Evolutionary conservation across 2,888 invertebrate genomes (phyloP).

Genomic region (Eumerus sabulonum): DNA sequence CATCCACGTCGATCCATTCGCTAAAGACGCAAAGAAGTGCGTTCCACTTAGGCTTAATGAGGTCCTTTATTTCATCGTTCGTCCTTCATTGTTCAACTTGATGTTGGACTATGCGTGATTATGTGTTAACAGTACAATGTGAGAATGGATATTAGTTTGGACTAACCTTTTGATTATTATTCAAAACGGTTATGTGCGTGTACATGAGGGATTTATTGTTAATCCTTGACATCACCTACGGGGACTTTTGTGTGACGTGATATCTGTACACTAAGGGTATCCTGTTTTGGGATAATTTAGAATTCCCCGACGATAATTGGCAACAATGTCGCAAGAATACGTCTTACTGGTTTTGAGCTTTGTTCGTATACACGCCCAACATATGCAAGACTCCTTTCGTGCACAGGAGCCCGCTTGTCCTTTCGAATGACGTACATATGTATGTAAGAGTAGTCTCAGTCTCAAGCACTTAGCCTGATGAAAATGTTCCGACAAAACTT

Average conservation of each 20-base stretch:
- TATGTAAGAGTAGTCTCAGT: not conserved
- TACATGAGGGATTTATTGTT: conserved; percentile 21
- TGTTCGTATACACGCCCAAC: not conserved
- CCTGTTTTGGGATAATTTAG: conserved; percentile 40
- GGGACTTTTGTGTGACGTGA: not conserved
- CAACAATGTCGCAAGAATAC: conserved; percentile 29
- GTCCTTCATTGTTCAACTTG: not conserved
- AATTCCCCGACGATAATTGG: conserved; percentile 38
- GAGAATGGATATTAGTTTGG: conserved; percentile 19
- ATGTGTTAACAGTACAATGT: conserved; percentile 30
- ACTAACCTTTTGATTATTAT: conserved; percentile 47
- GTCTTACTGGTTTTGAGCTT: conserved; percentile 16
- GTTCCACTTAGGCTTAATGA: too few species aligned
- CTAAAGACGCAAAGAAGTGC: too few species aligned
- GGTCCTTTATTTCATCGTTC: conserved; percentile 5
- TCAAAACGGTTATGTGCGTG: conserved; percentile 56
- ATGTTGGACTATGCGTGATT: conserved; percentile 22
- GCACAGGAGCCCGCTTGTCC: conserved; percentile 11
- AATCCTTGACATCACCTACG: not conserved
- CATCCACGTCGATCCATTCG: conserved; percentile 31
- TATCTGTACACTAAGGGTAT: not conserved
- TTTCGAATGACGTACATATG: conserved; percentile 8
- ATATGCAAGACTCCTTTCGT: not conserved
- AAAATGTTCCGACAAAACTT: conserved; percentile 32
- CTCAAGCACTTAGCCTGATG: conserved; percentile 34